Conservation (phyloP, 2,113 vertebrate species). For the Potamarius usumacintae region DNA sequence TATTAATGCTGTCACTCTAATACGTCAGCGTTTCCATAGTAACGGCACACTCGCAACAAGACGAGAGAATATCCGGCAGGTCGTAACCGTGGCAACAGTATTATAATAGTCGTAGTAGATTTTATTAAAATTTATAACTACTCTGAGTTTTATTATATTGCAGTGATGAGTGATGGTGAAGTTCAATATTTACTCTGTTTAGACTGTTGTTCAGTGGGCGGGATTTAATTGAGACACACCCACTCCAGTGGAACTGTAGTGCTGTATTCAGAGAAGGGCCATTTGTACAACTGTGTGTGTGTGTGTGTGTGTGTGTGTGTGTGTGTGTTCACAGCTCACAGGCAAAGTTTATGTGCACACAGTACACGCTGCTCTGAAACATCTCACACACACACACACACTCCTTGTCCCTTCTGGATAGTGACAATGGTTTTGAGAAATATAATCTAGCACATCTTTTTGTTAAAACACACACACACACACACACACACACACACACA, state of each 20-base stretch:
- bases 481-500: constrained; percentile 11
- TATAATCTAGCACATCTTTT: not conserved
- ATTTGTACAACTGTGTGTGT: not conserved
- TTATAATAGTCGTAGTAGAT: not conserved
- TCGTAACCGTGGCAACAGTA: not conserved
- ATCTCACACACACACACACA: not conserved
- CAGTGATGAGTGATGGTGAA: not conserved
- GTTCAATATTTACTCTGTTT: not conserved
- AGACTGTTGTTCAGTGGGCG: not conserved
- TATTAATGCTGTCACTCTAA: not conserved
- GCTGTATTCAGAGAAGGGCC: not conserved
- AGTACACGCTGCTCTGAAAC: constrained; percentile 26
- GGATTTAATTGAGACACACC: not conserved
- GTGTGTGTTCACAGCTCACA: constrained; percentile 23
- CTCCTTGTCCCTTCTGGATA: not conserved
- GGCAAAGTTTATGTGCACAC: constrained; percentile 39
- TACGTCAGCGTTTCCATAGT: no score
- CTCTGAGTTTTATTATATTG: not conserved
- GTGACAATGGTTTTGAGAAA: not conserved
- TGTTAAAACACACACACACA: constrained; percentile 34
- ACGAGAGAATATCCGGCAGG: not conserved
- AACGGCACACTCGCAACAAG: no score
- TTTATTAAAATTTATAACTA: not conserved
- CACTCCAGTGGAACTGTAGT: not conserved
- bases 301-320: constrained; percentile 12